Conservation (phyloP, 1,140 invertebrate species). For the Papilio helenus region DNA sequence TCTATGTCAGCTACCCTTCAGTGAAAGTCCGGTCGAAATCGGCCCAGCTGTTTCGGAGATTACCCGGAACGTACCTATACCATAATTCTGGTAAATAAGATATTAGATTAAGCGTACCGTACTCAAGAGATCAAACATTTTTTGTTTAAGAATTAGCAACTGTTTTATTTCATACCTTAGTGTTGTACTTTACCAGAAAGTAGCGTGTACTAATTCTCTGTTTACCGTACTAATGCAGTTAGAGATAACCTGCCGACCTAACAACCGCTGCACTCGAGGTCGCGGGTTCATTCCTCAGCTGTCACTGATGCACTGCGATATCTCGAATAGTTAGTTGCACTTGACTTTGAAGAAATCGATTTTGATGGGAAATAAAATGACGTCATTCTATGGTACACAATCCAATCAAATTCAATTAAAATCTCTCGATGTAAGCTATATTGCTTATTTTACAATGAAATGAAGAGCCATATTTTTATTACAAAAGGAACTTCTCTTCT, state of each 20-base stretch:
- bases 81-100: too few relatives aligned
- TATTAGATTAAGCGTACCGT: too few relatives aligned
- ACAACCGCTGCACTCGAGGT: slow-evolving; percentile 5
- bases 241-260: slow-evolving; percentile 2
- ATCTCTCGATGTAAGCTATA: not conserved
- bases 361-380: not conserved
- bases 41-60: too few relatives aligned
- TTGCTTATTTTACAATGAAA: not conserved
- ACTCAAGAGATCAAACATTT: not conserved
- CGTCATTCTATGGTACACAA: not conserved
- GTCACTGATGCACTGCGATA: not conserved
- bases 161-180: not conserved
- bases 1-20: too few relatives aligned
- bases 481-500: not conserved
- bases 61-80: too few relatives aligned
- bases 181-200: not conserved
- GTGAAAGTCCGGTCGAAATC: too few relatives aligned
- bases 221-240: slow-evolving; percentile 20
- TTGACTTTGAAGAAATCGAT: not conserved
- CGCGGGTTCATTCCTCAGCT: slow-evolving; percentile 14
- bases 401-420: too few relatives aligned
- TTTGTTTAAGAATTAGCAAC: not conserved
- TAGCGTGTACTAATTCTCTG: slow-evolving; percentile 13
- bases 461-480: not conserved
- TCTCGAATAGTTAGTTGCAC: not conserved